phyloP scores from a whole-genome alignment of 2,888 invertebrate species.

The Pardosa pseudoannulata region DNA sequence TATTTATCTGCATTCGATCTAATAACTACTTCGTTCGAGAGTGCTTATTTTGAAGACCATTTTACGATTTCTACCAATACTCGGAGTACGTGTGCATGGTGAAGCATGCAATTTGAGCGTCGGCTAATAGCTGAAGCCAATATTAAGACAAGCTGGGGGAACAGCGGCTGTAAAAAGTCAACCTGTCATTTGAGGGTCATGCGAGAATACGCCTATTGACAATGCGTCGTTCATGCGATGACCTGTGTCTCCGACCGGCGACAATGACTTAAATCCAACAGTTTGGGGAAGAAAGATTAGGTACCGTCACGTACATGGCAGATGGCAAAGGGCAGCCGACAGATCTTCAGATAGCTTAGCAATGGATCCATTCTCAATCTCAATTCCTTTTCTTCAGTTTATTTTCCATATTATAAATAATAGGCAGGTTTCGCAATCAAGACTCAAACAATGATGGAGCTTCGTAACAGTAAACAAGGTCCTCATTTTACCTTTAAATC shows the following conservation, averaged over 20 bases:
- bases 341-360: too few species aligned
- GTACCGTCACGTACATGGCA: too few species aligned
- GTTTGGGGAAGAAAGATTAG: too few species aligned
- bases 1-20: neutral
- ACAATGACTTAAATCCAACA: neutral
- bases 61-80: neutral
- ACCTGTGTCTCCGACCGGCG: neutral
- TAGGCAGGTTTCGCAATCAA: too few species aligned
- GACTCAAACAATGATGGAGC: too few species aligned
- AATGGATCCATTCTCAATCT: too few species aligned
- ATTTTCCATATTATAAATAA: too few species aligned
- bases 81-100: neutral
- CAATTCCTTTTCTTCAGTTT: too few species aligned
- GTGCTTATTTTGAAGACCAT: neutral
- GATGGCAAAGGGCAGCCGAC: too few species aligned
- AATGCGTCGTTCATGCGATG: neutral
- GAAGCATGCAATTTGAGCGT: neutral
- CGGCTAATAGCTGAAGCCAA: neutral
- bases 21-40: neutral
- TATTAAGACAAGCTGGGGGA: neutral
- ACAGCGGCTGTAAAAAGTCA: neutral
- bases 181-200: constrained; percentile 1
- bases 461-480: too few species aligned
- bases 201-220: neutral
- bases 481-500: too few species aligned